These are phyloP conservation scores for Lasioglossum pauxillum DNA, from an alignment of 2,888 invertebrate genomes.

Conservation along the genomic window DNA sequence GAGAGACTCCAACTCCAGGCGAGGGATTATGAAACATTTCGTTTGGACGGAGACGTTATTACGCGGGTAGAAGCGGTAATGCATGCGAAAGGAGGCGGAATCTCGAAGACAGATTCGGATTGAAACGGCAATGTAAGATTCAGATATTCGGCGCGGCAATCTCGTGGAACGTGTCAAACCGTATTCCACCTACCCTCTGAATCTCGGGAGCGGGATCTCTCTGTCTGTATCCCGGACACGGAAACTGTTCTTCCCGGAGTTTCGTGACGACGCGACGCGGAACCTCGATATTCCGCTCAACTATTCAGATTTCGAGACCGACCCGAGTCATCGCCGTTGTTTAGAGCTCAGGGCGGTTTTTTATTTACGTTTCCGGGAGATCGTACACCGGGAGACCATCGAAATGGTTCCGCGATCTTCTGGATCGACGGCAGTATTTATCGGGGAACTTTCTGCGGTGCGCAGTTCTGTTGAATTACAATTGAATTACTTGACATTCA, in stretches of 20 bases:
- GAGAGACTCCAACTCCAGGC: neutral
- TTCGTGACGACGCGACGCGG: constrained; percentile 19
- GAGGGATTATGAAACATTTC: constrained; percentile 4
- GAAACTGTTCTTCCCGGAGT: constrained; percentile 26
- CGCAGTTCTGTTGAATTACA: too few species aligned
- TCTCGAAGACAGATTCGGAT: neutral
- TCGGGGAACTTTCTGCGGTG: neutral
- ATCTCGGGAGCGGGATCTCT: neutral
- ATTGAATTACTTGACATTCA: too few species aligned
- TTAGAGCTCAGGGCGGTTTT: neutral
- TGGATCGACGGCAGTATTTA: neutral
- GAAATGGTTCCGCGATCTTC: neutral
- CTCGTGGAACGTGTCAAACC: constrained; percentile 40
- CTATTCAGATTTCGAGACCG: constrained; percentile 29
- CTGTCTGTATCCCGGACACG: neutral
- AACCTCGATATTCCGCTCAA: constrained; percentile 29
- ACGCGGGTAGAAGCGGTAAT: constrained; percentile 7
- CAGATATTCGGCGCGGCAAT: constrained; percentile 27
- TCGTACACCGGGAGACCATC: neutral
- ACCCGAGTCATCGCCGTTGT: neutral
- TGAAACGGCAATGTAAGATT: constrained; percentile 7
- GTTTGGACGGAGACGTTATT: constrained; percentile 2
- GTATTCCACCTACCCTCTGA: constrained; percentile 6
- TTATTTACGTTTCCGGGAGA: neutral
- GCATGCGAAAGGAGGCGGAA: neutral